Conservation (phyloP, 2,113 vertebrate species). For the Bubo scandiacus region DNA sequence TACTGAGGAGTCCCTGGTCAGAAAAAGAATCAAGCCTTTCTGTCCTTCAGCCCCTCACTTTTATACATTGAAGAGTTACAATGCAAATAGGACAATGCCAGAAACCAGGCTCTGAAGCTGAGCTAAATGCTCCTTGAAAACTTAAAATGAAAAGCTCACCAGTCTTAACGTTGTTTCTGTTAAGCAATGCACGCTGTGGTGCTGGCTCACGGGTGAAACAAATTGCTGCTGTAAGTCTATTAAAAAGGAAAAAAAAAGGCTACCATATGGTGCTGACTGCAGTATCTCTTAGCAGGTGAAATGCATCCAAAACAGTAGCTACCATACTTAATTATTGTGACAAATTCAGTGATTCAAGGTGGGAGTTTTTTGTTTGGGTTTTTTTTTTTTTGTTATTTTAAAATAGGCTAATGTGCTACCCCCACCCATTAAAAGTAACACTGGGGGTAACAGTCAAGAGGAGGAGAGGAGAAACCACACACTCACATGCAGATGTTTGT, state of each 20-base stretch:
- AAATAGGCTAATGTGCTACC: neutral
- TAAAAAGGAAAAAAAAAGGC: neutral
- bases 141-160: slow-evolving; percentile 21
- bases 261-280: slow-evolving; percentile 57
- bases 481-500: neutral
- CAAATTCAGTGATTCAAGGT: slow-evolving; percentile 25
- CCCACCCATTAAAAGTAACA: neutral
- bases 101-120: neutral
- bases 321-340: slow-evolving; percentile 56
- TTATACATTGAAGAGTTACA: neutral
- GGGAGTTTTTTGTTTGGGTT: neutral
- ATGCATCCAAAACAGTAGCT: slow-evolving; percentile 29
- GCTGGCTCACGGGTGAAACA: slow-evolving; percentile 39
- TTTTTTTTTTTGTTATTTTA: neutral
- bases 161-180: neutral
- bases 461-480: neutral
- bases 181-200: slow-evolving; percentile 10
- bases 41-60: neutral
- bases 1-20: neutral
- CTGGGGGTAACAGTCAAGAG: neutral
- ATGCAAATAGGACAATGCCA: neutral
- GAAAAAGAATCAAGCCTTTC: neutral
- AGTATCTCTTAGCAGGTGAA: slow-evolving; percentile 62
- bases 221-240: slow-evolving; percentile 58
- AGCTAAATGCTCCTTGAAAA: slow-evolving; percentile 22